Evolutionary conservation across 2,888 invertebrate genomes (phyloP).

Genomic region (Melieria omissa): DNA sequence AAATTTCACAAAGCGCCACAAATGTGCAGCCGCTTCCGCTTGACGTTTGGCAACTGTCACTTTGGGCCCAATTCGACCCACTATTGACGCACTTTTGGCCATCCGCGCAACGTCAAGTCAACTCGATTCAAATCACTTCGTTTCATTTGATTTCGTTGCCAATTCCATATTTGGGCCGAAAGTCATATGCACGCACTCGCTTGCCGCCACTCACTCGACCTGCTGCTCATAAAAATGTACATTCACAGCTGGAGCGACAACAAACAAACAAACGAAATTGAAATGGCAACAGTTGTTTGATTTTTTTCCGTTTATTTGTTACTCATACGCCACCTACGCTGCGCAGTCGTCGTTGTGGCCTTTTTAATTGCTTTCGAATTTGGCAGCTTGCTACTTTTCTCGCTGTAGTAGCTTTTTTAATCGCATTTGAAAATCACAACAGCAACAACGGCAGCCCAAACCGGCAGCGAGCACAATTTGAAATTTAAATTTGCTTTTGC

Average conservation of each 20-base stretch:
- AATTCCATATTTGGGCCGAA: slow-evolving; percentile 8
- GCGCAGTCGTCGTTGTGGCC: not conserved
- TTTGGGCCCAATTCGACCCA: not conserved
- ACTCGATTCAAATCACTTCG: too few species aligned
- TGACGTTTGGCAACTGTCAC: not conserved
- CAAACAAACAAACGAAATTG: too few species aligned
- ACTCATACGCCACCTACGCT: slow-evolving; percentile 29
- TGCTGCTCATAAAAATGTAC: not conserved
- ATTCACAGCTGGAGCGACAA: too few species aligned
- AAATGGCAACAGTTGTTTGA: too few species aligned
- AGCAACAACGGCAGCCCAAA: not conserved
- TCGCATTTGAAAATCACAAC: not conserved
- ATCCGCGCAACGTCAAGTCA: not conserved
- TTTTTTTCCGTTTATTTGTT: slow-evolving; percentile 2
- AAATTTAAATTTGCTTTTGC: not conserved
- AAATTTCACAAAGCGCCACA: not conserved
- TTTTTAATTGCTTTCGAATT: slow-evolving; percentile 29
- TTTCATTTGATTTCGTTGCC: not conserved
- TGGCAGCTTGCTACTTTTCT: not conserved
- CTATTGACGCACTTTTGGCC: not conserved
- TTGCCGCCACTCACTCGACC: not conserved
- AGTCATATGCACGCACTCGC: slow-evolving; percentile 1
- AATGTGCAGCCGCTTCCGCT: slow-evolving; percentile 12
- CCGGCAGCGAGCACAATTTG: slow-evolving; percentile 1
- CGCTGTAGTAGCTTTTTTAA: not conserved